phyloP scores from a whole-genome alignment of 92 coral and sea anemone species.

The Ricordea florida region DNA sequence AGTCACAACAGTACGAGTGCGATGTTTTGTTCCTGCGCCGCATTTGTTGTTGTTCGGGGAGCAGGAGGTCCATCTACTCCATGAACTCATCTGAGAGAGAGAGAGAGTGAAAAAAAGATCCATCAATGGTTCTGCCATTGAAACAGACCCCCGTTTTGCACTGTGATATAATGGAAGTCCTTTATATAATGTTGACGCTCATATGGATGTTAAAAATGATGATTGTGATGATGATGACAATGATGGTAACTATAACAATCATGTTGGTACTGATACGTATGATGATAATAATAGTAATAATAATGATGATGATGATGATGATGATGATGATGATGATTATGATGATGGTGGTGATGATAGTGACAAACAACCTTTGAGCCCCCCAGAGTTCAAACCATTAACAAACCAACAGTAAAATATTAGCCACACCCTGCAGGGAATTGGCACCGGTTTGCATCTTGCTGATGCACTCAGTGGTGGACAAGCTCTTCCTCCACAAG shows the following conservation, averaged over 20 bases:
- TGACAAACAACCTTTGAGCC: no score
- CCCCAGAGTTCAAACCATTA: not conserved
- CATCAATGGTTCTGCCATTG: no score
- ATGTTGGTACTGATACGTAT: not conserved
- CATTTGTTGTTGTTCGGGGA: slow-evolving; percentile 78
- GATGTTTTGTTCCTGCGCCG: slow-evolving; percentile 77
- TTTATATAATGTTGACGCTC: not conserved
- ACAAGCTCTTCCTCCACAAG: slow-evolving; percentile 70
- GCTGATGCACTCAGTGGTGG: slow-evolving; percentile 8
- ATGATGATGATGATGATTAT: slow-evolving; percentile 5
- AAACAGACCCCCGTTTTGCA: no score
- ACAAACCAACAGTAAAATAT: not conserved
- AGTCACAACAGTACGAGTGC: slow-evolving; percentile 65
- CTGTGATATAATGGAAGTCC: no score
- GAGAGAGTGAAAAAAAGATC: not conserved
- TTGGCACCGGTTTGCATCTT: slow-evolving; percentile 79
- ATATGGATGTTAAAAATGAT: not conserved
- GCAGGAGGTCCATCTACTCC: slow-evolving; percentile 82
- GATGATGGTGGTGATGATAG: not conserved
- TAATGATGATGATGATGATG: slow-evolving; percentile 2
- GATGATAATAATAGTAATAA: slow-evolving; percentile 14
- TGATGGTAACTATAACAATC: slow-evolving; percentile 1
- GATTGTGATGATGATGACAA: not conserved
- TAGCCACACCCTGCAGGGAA: slow-evolving; percentile 65
- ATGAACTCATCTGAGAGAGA: slow-evolving; percentile 67